A percentile compares a stretch with the other conserved stretches of the same genome.
These are phyloP conservation scores for Eupithecia vulgata DNA, from an alignment of 2,888 invertebrate genomes.

Conservation along the genomic window DNA sequence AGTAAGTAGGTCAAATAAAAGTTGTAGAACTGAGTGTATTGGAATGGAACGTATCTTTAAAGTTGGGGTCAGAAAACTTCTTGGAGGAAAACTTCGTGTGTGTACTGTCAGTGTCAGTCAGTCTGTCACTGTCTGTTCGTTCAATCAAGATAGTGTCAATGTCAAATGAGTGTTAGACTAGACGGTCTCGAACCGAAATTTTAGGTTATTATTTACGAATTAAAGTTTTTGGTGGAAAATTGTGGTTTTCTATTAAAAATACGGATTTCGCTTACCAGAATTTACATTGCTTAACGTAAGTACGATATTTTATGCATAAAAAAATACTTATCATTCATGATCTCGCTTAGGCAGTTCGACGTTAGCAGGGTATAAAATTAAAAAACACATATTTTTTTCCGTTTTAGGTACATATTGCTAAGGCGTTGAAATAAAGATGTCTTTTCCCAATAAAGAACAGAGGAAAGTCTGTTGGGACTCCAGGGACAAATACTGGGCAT, in stretches of 20 bases:
- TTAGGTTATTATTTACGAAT: conserved; percentile 21
- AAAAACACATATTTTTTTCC: conserved; percentile 45
- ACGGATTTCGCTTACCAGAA: neutral
- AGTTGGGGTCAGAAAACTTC: neutral
- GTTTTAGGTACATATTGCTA: conserved; percentile 67
- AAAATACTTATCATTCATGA: conserved; percentile 20
- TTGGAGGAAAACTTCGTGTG: neutral
- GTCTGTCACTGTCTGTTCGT: neutral
- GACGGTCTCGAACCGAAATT: neutral
- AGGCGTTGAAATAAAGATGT: conserved; percentile 82
- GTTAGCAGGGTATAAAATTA: conserved; percentile 26
- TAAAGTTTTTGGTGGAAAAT: conserved; percentile 8
- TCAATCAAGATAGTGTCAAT: neutral
- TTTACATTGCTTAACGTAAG: conserved; percentile 25
- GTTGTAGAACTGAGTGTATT: neutral
- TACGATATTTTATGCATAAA: conserved; percentile 8
- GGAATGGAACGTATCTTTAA: neutral
- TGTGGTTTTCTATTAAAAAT: conserved; percentile 11
- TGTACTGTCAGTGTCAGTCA: neutral
- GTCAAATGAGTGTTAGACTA: neutral
- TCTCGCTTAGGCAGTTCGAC: conserved; percentile 26
- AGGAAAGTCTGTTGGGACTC: conserved; percentile 93
- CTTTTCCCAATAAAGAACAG: conserved; percentile 91
- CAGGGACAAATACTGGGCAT: conserved; percentile 95
- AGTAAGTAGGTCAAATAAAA: neutral